A percentile compares a stretch with the other conserved stretches of the same genome.
phyloP scores from a whole-genome alignment of 1,140 invertebrate genomes.

The Sitophilus oryzae region DNA sequence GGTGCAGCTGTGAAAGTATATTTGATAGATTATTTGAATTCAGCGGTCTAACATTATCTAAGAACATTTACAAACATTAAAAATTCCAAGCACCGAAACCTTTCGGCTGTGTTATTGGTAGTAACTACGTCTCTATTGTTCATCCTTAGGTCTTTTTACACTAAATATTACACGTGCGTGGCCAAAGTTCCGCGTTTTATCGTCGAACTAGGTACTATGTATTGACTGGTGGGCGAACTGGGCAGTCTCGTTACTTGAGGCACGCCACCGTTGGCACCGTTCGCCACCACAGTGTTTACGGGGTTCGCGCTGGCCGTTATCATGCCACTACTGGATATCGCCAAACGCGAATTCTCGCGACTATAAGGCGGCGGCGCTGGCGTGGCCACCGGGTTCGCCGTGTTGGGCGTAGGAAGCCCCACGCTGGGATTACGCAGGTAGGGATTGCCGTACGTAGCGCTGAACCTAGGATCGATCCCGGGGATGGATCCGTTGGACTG shows the following conservation, averaged over 20 bases:
- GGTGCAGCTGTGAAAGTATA: no score
- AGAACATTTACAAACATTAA: not conserved
- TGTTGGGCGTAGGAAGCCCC: constrained; percentile 49
- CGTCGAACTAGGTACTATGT: constrained; percentile 45
- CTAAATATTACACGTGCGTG: constrained; percentile 52
- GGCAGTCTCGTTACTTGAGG: constrained; percentile 47
- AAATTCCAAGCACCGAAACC: no score
- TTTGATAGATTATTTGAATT: no score
- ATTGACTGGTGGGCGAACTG: constrained; percentile 49
- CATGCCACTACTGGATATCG: constrained; percentile 33
- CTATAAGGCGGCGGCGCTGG: constrained; percentile 69
- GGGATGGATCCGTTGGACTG: constrained; percentile 48
- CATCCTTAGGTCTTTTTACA: constrained; percentile 2
- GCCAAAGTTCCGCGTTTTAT: constrained; percentile 56
- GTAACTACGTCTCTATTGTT: not conserved
- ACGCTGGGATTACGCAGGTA: constrained; percentile 62
- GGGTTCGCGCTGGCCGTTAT: constrained; percentile 40
- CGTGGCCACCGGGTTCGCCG: constrained; percentile 69
- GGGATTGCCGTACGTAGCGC: constrained; percentile 79
- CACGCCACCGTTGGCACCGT: constrained; percentile 46
- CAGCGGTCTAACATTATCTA: no score
- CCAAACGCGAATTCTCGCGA: constrained; percentile 38
- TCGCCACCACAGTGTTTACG: constrained; percentile 36
- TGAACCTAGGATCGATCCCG: constrained; percentile 75
- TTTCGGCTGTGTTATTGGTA: not conserved